Percentiles rank a stretch among this genome's conserved stretches.
phyloP scores from a whole-genome alignment of 1,140 invertebrate genomes.

The Papilio helenus region DNA sequence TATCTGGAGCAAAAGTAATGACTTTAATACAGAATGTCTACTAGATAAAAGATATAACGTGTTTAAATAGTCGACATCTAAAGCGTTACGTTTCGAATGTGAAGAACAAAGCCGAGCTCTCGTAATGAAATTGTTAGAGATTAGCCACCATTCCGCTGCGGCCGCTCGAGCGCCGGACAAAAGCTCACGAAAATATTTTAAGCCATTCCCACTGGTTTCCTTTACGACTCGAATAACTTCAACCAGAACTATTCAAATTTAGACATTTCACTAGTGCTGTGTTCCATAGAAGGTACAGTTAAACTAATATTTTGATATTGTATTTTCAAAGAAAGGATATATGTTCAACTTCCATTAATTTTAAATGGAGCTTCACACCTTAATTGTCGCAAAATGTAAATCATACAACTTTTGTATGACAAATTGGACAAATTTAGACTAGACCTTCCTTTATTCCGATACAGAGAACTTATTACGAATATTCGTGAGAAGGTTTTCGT shows the following conservation, averaged over 20 bases:
- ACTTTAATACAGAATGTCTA: background rate
- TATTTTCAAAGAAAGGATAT: no score
- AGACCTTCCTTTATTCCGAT: background rate
- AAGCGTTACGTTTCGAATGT: conserved; percentile 12
- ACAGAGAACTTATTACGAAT: background rate
- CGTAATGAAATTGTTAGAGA: conserved; percentile 32
- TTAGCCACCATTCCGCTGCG: conserved; percentile 24
- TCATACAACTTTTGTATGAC: no score
- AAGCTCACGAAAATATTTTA: conserved; percentile 24
- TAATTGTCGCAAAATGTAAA: no score
- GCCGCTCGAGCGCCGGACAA: conserved; percentile 5
- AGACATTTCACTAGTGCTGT: background rate
- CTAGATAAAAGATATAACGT: conserved; percentile 6
- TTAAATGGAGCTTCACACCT: no score
- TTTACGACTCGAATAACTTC: conserved; percentile 13
- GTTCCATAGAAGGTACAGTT: background rate
- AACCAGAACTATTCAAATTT: conserved; percentile 20
- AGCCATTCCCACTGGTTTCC: conserved; percentile 11
- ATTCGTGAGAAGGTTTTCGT: no score
- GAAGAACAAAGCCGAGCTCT: conserved; percentile 24
- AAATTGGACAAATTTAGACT: background rate
- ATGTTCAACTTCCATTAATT: background rate
- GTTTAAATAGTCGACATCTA: conserved; percentile 15
- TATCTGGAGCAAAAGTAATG: background rate
- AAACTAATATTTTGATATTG: background rate